A percentile compares a stretch with the other conserved stretches of the same genome.
Conservation (phyloP, 2,113 vertebrate species). For the Calidris pugnax region DNA sequence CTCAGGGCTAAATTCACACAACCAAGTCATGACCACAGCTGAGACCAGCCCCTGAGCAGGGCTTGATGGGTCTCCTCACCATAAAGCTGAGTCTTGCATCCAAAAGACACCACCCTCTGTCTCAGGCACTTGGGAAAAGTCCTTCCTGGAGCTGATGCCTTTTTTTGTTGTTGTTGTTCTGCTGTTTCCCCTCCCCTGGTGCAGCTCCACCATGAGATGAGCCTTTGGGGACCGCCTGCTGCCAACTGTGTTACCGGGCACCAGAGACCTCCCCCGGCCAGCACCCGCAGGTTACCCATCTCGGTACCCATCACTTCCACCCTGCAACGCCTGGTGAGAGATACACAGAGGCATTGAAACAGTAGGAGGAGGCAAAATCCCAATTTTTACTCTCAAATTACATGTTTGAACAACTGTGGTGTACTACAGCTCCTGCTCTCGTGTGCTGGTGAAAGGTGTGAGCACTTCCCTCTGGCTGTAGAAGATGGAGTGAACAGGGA, state of each 20-base stretch:
- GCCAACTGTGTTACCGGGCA: too few relatives aligned
- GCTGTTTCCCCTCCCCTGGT: not conserved
- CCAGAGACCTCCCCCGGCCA: not conserved
- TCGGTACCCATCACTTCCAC: too few relatives aligned
- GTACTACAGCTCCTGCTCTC: not conserved
- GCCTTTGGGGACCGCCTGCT: not conserved
- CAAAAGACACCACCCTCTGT: fast-evolving
- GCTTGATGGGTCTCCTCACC: fast-evolving
- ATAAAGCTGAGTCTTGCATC: not conserved
- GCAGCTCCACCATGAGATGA: fast-evolving
- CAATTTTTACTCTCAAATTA: not conserved
- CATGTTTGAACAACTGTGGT: not conserved
- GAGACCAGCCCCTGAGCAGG: not conserved
- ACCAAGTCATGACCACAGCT: fast-evolving
- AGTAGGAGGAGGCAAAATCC: not conserved
- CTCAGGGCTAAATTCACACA: not conserved
- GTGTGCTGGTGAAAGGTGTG: fast-evolving
- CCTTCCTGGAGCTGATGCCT: not conserved
- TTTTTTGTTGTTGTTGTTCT: not conserved
- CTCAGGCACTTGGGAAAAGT: not conserved
- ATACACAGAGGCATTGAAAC: too few relatives aligned
- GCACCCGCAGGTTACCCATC: not conserved
- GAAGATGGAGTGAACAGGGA: not conserved
- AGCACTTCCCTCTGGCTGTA: not conserved
- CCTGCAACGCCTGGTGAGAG: not conserved